Percentiles rank a stretch among this genome's conserved stretches.
Conservation (phyloP, 2,113 vertebrate species). For the Perca schrenkii region DNA sequence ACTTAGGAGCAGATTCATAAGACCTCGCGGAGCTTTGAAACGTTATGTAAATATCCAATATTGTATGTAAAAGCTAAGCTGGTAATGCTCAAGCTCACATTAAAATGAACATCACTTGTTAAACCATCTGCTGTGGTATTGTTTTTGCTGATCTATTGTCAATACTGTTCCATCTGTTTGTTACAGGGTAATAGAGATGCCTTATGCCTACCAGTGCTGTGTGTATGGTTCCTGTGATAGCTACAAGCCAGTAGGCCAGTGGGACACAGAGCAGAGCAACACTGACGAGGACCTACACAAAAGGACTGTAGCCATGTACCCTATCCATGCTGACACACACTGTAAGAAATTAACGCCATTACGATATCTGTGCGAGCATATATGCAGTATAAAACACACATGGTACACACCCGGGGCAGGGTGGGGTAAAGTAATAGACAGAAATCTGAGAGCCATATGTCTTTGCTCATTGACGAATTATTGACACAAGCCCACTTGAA, state of each 20-base stretch:
- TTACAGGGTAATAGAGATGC: constrained; percentile 92
- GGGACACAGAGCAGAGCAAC: constrained; percentile 85
- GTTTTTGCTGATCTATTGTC: background rate
- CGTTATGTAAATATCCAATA: background rate
- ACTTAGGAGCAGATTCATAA: background rate
- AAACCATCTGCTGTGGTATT: background rate
- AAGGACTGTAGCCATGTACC: constrained; percentile 86
- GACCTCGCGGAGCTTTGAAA: background rate
- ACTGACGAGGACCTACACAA: constrained; percentile 89
- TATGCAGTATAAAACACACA: constrained; percentile 2
- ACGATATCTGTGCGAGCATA: background rate
- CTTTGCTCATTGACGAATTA: constrained; percentile 14
- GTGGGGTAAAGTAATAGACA: background rate
- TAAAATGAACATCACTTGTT: background rate
- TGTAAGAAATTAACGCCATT: constrained; percentile 85
- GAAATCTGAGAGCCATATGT: constrained; percentile 29
- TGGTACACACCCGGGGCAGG: background rate
- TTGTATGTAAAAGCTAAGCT: background rate
- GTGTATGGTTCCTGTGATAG: constrained; percentile 89
- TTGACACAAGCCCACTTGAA: constrained; percentile 55
- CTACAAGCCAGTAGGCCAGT: constrained; percentile 85
- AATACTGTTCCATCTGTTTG: constrained; percentile 16
- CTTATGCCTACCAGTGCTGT: constrained; percentile 96
- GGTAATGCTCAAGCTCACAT: background rate
- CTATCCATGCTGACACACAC: constrained; percentile 86